A percentile compares a stretch with the other conserved stretches of the same genome.
Conservation (phyloP, 2,888 invertebrate genomes). For the Hipparchia semele region DNA sequence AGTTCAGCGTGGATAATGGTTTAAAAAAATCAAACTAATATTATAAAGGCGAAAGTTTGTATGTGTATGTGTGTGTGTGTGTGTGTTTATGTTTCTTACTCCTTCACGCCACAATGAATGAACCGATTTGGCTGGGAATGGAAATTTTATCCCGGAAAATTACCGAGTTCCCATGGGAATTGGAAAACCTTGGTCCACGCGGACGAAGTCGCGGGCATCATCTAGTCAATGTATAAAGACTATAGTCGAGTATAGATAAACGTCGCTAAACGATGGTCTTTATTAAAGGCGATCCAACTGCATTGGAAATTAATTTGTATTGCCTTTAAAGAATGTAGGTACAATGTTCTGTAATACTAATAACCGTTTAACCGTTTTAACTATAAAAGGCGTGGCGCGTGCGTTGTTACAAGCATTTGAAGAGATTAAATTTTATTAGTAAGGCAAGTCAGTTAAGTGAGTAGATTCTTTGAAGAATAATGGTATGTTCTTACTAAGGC, state of each 20-base stretch:
- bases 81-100: no score
- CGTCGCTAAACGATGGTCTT: background rate
- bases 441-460: slow-evolving; percentile 2
- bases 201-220: no score
- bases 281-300: slow-evolving; percentile 1
- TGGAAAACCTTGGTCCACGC: no score
- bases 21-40: no score
- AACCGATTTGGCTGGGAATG: no score
- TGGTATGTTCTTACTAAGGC: background rate
- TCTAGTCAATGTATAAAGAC: background rate
- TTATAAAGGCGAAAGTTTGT: no score
- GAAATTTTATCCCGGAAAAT: no score
- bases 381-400: slow-evolving; percentile 16
- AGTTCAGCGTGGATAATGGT: no score
- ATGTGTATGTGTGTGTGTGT: no score
- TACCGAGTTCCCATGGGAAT: no score
- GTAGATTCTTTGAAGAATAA: slow-evolving; percentile 6
- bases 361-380: slow-evolving; percentile 16
- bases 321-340: slow-evolving; percentile 18
- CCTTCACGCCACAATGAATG: no score
- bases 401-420: slow-evolving; percentile 9
- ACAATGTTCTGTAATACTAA: slow-evolving; percentile 7
- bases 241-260: background rate
- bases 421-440: slow-evolving; percentile 19
- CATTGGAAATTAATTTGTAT: slow-evolving; percentile 17